A percentile compares a stretch with the other conserved stretches of the same genome.
phyloP scores from a whole-genome alignment of 2,888 invertebrate species.

The Yponomeuta plumbellus region DNA sequence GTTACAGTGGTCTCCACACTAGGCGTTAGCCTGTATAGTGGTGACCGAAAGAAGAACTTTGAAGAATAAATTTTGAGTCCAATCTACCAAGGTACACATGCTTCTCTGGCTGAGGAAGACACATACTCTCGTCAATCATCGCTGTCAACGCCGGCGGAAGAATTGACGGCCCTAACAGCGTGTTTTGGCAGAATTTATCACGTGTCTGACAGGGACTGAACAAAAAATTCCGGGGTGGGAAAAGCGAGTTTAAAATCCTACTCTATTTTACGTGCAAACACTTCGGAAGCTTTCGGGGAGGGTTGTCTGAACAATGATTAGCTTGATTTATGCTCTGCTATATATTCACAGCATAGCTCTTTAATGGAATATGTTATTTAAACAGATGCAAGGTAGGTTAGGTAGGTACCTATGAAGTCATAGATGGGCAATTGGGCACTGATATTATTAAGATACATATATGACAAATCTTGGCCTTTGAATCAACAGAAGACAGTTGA shows the following conservation, averaged over 20 bases:
- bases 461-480: too few species aligned
- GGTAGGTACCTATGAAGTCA: too few species aligned
- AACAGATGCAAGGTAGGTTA: neutral
- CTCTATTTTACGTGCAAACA: neutral
- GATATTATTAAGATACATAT: too few species aligned
- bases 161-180: conserved; percentile 29
- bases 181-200: conserved; percentile 50
- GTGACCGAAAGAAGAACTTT: too few species aligned
- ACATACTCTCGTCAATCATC: conserved; percentile 60
- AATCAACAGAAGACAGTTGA: too few species aligned
- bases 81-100: too few species aligned
- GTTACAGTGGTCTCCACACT: too few species aligned
- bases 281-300: neutral
- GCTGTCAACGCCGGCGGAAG: conserved; percentile 47
- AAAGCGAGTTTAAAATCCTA: neutral
- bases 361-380: neutral
- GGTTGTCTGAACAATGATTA: neutral
- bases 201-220: conserved; percentile 45
- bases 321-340: neutral
- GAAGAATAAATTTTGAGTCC: too few species aligned
- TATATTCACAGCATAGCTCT: neutral
- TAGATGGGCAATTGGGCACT: too few species aligned
- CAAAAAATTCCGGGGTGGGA: conserved; percentile 29
- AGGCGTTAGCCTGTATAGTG: too few species aligned
- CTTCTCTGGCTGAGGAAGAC: conserved; percentile 20